Conservation (phyloP, 1,140 invertebrate species). For the Antheraea pernyi region DNA sequence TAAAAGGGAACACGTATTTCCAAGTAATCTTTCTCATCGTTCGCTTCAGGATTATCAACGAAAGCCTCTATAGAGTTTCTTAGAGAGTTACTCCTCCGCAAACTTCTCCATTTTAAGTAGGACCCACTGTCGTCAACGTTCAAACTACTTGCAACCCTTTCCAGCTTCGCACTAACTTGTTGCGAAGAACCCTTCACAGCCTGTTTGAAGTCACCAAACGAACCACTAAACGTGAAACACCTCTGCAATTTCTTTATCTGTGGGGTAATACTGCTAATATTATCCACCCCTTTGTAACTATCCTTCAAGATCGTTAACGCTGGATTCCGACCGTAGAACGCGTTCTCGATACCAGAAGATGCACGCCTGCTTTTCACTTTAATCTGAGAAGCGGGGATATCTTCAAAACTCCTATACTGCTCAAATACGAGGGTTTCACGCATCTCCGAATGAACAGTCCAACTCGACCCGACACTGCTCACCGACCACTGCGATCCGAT, state of each 20-base stretch:
- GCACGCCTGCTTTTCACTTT: constrained; percentile 63
- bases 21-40: constrained; percentile 18
- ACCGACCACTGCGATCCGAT: constrained; percentile 46
- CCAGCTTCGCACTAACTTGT: not conserved
- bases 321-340: constrained; percentile 35
- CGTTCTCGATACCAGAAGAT: constrained; percentile 50
- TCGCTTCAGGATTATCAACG: constrained; percentile 2
- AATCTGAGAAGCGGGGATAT: constrained; percentile 60
- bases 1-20: constrained; percentile 32
- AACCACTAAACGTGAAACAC: constrained; percentile 47
- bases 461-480: constrained; percentile 39
- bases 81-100: constrained; percentile 3
- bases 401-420: constrained; percentile 63
- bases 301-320: constrained; percentile 51
- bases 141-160: not conserved
- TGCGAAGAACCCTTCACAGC: not conserved
- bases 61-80: constrained; percentile 32
- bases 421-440: constrained; percentile 35
- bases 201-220: constrained; percentile 40
- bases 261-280: constrained; percentile 41
- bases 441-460: constrained; percentile 51
- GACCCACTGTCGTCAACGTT: not conserved
- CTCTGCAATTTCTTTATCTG: constrained; percentile 59
- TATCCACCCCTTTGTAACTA: constrained; percentile 57
- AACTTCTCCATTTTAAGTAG: not conserved